A percentile compares a stretch with the other conserved stretches of the same genome.
Evolutionary conservation across 2,888 invertebrate genomes (phyloP).

Genomic region (Doris montereyensis): DNA sequence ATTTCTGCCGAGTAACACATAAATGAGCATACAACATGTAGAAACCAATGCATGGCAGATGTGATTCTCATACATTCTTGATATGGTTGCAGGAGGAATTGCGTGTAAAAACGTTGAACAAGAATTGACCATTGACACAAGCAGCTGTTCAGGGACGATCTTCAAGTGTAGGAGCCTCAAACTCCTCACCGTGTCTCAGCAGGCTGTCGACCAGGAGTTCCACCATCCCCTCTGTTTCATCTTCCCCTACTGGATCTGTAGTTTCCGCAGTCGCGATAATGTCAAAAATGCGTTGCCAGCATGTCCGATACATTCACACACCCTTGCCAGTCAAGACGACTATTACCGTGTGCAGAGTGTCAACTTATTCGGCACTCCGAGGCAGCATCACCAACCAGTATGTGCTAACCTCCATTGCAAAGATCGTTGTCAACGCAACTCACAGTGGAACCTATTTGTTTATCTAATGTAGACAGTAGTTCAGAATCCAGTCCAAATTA

Average conservation of each 20-base stretch:
- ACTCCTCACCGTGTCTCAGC: conserved; percentile 37
- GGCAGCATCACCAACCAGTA: conserved; percentile 10
- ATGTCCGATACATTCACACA: conserved; percentile 38
- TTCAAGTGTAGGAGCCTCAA: conserved; percentile 27
- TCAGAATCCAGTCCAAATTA: conserved; percentile 35
- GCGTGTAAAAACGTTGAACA: conserved; percentile 29
- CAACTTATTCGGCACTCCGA: no score
- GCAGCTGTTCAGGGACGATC: conserved; percentile 29
- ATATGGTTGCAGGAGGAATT: no score
- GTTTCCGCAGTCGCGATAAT: no score
- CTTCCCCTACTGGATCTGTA: conserved; percentile 40
- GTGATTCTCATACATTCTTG: no score
- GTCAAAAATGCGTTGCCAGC: no score
- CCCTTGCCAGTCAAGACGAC: no score
- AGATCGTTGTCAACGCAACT: conserved; percentile 27
- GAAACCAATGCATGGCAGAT: no score
- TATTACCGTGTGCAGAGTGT: conserved; percentile 36
- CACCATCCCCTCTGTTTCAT: conserved; percentile 37
- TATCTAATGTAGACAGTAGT: conserved; percentile 23
- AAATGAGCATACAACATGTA: no score
- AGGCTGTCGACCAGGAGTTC: conserved; percentile 39
- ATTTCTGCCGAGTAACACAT: no score
- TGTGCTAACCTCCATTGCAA: conserved; percentile 20
- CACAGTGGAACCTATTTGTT: conserved; percentile 13
- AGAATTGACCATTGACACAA: conserved; percentile 40